Conservation (phyloP, 2,113 vertebrate species). For the Callipepla californica region DNA sequence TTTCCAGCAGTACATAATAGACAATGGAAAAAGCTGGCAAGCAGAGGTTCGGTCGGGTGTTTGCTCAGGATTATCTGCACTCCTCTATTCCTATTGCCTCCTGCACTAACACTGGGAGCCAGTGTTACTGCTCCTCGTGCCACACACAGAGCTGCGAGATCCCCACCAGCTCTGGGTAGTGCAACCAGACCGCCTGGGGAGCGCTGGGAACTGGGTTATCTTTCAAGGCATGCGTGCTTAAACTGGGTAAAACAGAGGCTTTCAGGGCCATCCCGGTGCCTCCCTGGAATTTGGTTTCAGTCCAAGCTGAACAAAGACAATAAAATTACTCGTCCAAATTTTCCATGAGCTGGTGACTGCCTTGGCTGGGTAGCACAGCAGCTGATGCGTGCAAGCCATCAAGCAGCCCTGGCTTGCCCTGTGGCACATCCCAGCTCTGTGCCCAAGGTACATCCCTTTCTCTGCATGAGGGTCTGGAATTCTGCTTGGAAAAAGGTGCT, state of each 20-base stretch:
- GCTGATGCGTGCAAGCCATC: fast-evolving
- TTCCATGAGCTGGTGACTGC: conserved; percentile 26
- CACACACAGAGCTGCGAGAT: background rate
- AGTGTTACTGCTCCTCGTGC: fast-evolving
- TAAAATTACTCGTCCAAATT: conserved; percentile 32
- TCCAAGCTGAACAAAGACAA: conserved; percentile 40
- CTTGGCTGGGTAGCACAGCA: background rate
- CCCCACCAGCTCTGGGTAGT: background rate
- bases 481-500: background rate
- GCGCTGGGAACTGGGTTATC: background rate
- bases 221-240: background rate
- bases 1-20: conserved; percentile 16
- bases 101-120: background rate
- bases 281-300: conserved; percentile 8
- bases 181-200: background rate
- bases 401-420: background rate
- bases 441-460: background rate
- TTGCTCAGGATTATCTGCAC: conserved; percentile 8
- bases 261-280: background rate
- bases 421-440: background rate
- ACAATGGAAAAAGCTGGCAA: conserved; percentile 15
- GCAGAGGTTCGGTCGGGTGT: background rate
- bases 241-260: background rate
- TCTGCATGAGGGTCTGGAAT: fast-evolving
- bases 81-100: background rate